Percentiles rank a stretch among this genome's conserved stretches.
phyloP scores from a whole-genome alignment of 2,797 vertebrate genomes.

The Gymnoscopelus microlampas region DNA sequence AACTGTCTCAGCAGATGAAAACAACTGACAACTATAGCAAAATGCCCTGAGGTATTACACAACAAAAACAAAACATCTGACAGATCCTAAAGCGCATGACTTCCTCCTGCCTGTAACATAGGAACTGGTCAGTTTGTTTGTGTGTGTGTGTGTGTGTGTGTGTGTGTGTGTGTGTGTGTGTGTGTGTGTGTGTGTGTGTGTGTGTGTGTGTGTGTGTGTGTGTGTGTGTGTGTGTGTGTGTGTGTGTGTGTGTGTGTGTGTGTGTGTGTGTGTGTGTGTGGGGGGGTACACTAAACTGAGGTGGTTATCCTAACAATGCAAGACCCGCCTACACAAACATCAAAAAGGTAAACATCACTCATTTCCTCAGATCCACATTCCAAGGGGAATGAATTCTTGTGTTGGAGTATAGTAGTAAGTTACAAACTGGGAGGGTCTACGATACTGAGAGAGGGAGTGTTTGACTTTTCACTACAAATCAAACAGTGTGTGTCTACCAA shows the following conservation, averaged over 20 bases:
- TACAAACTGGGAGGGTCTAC: constrained; percentile 23
- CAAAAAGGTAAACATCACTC: constrained; percentile 62
- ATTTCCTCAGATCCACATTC: constrained; percentile 71
- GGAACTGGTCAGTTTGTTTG: constrained; percentile 12
- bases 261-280: too few species aligned
- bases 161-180: background rate
- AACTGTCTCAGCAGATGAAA: constrained; percentile 3
- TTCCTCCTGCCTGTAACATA: constrained; percentile 17
- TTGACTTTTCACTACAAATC: constrained; percentile 40
- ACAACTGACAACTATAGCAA: constrained; percentile 33
- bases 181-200: too few species aligned
- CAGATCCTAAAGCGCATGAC: constrained; percentile 54
- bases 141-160: background rate
- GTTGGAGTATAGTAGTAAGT: constrained; percentile 19
- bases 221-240: too few species aligned
- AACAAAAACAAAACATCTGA: constrained; percentile 31
- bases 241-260: too few species aligned
- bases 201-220: too few species aligned
- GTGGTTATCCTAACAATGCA: constrained; percentile 67
- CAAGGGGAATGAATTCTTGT: constrained; percentile 53
- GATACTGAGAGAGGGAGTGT: constrained; percentile 8
- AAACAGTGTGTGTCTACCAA: constrained; percentile 10
- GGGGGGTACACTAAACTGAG: constrained; percentile 45
- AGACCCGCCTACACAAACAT: constrained; percentile 60
- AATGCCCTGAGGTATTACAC: constrained; percentile 22